Evolutionary conservation across 2,113 vertebrate species (phyloP), one percentile per base, ranked within the genome.

Genomic region (Aepyceros melampus): DNA sequence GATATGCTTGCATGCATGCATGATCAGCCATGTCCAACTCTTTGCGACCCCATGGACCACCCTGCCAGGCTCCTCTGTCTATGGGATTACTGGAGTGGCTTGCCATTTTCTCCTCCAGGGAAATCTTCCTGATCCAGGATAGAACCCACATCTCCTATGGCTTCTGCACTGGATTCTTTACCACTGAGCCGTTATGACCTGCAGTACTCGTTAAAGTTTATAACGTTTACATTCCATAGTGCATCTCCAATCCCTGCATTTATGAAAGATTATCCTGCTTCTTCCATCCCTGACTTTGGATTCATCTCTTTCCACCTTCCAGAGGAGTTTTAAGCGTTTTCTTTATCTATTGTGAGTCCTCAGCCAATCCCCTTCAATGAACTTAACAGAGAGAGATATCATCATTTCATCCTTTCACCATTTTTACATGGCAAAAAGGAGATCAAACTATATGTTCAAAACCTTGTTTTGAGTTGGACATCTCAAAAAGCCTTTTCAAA

Each of bases 341-440:
- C 8, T 10, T 53, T 5, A n/a, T 33, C 60, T 10, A 0, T 33
- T 78, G 1, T 19, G 40, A 3, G 3, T 76, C 4, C 15, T 67
- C 36, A 7, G 25, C 9, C n/a, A 7, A 12, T 36, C 27, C n/a
- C 21, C 67, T 82, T 25, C 36, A 23, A 58, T 74, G 29, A 43
- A 16, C 17, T 25, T 5, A 4, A n/a, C 9, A 5, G 11, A 60
- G 8, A 7, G 17, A 15, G 2, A 23, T 17, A 10, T 36, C 33
- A 2, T 5, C 11, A 2, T 33, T 31, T 71, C 19, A 10, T 19
- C 7, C 5, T 9, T 62, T 62, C 4, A 2, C n/a, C 1, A 87
- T 53, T 31, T 81, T 7, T 7, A 14, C 15, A 4, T 45, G 53
- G 6, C 21, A 27, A 19, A 53, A 53, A 27, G 25, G 45, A 91